A percentile compares a stretch with the other conserved stretches of the same genome.
Evolutionary conservation across 2,113 vertebrate species (phyloP).

Genomic region (Mellivora capensis): DNA sequence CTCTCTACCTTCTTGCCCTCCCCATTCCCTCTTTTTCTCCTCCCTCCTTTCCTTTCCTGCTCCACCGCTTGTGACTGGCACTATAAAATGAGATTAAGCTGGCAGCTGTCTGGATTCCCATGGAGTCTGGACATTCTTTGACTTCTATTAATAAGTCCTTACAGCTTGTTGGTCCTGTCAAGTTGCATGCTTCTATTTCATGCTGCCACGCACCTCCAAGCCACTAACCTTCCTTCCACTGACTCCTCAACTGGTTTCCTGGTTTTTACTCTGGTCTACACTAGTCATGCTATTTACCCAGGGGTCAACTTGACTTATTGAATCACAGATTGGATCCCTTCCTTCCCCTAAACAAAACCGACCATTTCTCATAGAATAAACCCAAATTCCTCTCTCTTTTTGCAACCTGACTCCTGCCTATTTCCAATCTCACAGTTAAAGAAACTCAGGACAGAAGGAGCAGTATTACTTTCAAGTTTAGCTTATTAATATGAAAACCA

Average conservation of each 20-base stretch:
- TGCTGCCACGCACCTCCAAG: not conserved
- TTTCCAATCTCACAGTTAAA: not conserved
- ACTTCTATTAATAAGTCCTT: not conserved
- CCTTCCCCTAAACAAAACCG: not conserved
- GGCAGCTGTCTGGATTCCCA: not conserved
- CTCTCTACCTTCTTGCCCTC: too few relatives aligned
- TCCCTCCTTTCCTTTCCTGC: not conserved
- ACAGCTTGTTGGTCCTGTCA: not conserved
- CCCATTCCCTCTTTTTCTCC: not conserved
- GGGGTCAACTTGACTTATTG: not conserved
- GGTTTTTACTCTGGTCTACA: not conserved
- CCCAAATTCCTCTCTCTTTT: not conserved
- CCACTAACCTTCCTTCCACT: not conserved
- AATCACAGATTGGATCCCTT: not conserved
- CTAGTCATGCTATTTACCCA: not conserved
- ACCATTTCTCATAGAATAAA: not conserved
- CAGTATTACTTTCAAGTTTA: not conserved
- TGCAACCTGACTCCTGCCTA: not conserved
- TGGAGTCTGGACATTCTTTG: not conserved
- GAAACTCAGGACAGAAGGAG: not conserved
- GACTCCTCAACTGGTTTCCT: not conserved
- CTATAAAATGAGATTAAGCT: not conserved
- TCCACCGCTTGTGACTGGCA: accelerated
- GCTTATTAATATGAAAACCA: not conserved
- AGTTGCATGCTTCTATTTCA: too few relatives aligned